phyloP scores from a whole-genome alignment of 2,113 vertebrate genomes.

The Erinaceus europaeus region DNA sequence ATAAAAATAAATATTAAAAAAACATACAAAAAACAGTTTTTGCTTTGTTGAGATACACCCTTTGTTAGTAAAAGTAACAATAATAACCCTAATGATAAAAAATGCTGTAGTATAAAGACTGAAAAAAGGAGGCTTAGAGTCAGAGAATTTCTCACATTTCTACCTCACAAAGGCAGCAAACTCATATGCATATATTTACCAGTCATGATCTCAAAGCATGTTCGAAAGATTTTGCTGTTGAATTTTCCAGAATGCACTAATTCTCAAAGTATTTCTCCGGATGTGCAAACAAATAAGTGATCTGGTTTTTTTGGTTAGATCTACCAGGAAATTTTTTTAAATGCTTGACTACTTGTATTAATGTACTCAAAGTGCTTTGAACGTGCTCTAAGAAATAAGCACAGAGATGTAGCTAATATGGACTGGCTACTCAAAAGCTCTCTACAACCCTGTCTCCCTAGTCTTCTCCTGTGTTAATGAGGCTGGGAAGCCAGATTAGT shows the following conservation, averaged over 20 bases:
- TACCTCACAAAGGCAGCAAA: not conserved
- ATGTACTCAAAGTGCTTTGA: slow-evolving; percentile 10
- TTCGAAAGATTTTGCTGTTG: slow-evolving; percentile 7
- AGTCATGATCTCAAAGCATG: not conserved
- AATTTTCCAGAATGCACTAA: not conserved
- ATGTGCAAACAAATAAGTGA: not conserved
- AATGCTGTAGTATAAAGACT: slow-evolving; percentile 4
- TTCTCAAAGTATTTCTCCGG: not conserved
- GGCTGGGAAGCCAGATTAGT: not conserved
- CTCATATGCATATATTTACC: not conserved
- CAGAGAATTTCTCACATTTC: not conserved
- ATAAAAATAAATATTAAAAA: too few relatives aligned
- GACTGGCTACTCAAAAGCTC: not conserved
- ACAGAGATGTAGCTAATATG: not conserved
- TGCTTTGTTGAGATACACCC: not conserved
- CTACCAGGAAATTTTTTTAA: not conserved
- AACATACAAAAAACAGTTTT: too few relatives aligned
- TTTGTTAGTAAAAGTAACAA: not conserved
- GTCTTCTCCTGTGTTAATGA: not conserved
- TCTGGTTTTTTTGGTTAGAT: not conserved
- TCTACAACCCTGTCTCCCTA: not conserved
- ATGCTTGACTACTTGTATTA: not conserved
- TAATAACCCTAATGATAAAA: not conserved
- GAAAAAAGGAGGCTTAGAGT: not conserved
- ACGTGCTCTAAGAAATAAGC: slow-evolving; percentile 6